Conservation (phyloP, 2,113 vertebrate genomes). For the Platysteira castanea region DNA sequence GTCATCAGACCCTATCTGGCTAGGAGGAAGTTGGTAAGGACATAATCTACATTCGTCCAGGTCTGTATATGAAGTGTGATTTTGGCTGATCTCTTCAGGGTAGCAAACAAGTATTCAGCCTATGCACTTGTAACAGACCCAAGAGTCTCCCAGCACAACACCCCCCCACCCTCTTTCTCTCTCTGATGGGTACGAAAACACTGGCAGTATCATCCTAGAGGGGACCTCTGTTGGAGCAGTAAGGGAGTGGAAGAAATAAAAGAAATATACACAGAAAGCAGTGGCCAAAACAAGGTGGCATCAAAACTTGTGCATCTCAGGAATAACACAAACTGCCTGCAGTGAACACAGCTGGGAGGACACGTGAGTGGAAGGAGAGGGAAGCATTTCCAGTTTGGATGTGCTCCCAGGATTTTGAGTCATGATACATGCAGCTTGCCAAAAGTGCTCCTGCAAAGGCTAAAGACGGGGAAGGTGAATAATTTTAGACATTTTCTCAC, state of each 20-base stretch:
- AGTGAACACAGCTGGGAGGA: neutral
- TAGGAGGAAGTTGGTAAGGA: neutral
- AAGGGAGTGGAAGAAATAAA: neutral
- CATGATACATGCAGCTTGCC: neutral
- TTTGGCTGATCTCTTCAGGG: neutral
- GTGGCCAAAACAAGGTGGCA: neutral
- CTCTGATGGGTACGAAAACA: neutral
- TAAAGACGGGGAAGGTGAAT: neutral
- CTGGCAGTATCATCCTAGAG: neutral
- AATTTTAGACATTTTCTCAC: neutral
- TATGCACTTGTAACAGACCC: neutral
- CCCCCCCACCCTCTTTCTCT: fast-evolving
- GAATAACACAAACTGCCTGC: neutral
- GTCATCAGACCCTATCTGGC: neutral
- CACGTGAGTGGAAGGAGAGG: neutral
- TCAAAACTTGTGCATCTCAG: neutral
- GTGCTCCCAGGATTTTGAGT: neutral
- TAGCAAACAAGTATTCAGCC: neutral
- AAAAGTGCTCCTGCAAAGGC: neutral
- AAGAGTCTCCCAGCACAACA: neutral
- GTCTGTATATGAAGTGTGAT: neutral
- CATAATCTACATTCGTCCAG: neutral
- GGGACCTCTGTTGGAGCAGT: neutral
- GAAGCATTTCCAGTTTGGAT: neutral
- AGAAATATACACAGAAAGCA: neutral